A percentile compares a stretch with the other conserved stretches of the same genome.
phyloP scores from a whole-genome alignment of 2,797 vertebrate genomes.

The Limosa lapponica region DNA sequence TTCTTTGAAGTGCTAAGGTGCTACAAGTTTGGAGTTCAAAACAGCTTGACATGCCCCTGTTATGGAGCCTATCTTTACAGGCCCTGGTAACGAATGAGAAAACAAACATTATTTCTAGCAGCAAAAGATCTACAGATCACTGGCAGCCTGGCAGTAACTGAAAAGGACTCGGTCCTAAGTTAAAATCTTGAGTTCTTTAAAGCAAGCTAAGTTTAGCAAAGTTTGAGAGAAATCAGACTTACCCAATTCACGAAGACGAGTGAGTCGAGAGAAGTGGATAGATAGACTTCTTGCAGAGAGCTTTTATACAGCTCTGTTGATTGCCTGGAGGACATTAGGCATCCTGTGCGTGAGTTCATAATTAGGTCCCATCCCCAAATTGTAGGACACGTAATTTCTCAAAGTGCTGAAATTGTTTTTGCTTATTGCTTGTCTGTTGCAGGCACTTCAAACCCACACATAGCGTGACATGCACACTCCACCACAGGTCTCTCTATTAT shows the following conservation, averaged over 20 bases:
- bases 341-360: neutral
- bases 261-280: neutral
- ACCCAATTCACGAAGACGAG: neutral
- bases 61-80: neutral
- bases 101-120: neutral
- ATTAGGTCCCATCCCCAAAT: conserved; percentile 43
- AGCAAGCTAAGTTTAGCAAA: neutral
- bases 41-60: neutral
- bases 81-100: fast-evolving
- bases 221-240: neutral
- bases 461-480: neutral
- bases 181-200: neutral
- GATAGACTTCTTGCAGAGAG: neutral
- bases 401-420: conserved; percentile 17
- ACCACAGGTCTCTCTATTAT: neutral
- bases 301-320: neutral
- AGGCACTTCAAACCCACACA: neutral
- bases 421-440: neutral
- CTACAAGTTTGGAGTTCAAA: neutral
- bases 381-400: neutral
- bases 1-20: neutral
- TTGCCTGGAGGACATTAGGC: neutral
- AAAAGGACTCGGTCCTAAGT: neutral
- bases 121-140: neutral
- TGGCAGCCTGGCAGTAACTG: fast-evolving